phyloP scores from a whole-genome alignment of 2,888 invertebrate species.

The Melinaea menophilus region DNA sequence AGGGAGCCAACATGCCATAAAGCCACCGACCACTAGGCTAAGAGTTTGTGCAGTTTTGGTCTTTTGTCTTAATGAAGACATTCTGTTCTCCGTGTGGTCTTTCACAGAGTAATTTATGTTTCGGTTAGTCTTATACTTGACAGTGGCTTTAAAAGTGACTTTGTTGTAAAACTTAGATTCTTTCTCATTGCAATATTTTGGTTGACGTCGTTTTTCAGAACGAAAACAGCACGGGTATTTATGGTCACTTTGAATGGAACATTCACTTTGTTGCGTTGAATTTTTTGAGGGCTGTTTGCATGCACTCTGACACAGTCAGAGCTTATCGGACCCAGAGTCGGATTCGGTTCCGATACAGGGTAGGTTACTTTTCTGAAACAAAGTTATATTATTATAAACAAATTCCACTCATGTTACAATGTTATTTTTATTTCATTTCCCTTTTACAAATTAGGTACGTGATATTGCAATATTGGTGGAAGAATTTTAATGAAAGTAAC shows the following conservation, averaged over 20 bases:
- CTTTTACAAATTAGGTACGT: too few relatives aligned
- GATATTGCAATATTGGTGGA: too few relatives aligned
- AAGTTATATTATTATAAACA: constrained; percentile 24
- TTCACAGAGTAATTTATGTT: constrained; percentile 74
- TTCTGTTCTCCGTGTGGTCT: constrained; percentile 78
- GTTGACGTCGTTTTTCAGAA: constrained; percentile 53
- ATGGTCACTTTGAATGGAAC: constrained; percentile 56
- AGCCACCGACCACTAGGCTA: constrained; percentile 92
- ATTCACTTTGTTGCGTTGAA: constrained; percentile 58
- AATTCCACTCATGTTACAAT: neutral
- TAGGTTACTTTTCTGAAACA: constrained; percentile 66
- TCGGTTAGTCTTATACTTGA: constrained; percentile 62
- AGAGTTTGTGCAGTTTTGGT: constrained; percentile 93
- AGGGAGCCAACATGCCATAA: constrained; percentile 92
- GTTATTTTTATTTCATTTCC: too few relatives aligned
- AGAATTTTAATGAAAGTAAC: too few relatives aligned
- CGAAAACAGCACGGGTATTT: constrained; percentile 69
- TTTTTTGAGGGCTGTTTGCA: constrained; percentile 61
- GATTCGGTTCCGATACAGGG: constrained; percentile 72
- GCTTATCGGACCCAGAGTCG: constrained; percentile 68
- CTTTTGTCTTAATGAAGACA: constrained; percentile 85
- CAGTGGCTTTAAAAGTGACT: constrained; percentile 67
- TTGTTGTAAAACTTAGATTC: constrained; percentile 63
- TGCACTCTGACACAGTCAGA: constrained; percentile 60
- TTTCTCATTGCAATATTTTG: constrained; percentile 54